Evolutionary conservation across 2,113 vertebrate genomes (phyloP), one percentile per base, ranked within the genome.

Genomic region (Sapayoa aenigma): DNA sequence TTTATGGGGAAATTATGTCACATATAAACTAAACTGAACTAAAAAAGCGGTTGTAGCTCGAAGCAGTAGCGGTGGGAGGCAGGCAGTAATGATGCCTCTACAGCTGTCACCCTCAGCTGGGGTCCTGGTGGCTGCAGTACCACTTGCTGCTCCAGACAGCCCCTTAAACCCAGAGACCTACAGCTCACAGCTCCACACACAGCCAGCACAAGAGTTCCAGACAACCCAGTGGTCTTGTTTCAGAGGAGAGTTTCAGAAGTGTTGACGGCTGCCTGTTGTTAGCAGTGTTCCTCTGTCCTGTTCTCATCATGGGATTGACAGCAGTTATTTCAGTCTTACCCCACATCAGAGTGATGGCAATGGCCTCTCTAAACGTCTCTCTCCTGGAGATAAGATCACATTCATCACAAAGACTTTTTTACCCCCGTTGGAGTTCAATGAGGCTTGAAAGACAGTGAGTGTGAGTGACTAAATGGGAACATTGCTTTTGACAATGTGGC

Each of bases 1-100:
- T 96, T 97, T 82, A 85, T 47, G 80, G 71, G 59, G 65, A 66
- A 93, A 93, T 95, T 41, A 91, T 87, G 84, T 83, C 82, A 30
- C 74, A 41, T 9, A 60, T 35, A 84, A 94, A 90, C 55, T 8
- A 5, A 81, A 31, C 39, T 2, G n/a, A 62, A 31, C 8, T n/a
- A 11, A 76, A 90, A 69, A 37, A 24, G 28, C 1, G 2, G 47
- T 63, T 28, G 79, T 50, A 8, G 81, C 85, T 84, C 22, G 17
- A 68, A 92, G 89, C 78, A 25, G 87, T 35, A 90, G 87, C 78
- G 4, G 95, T 7, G 41, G 94, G 96, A 95, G 95, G 65, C 37
- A 39, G 76, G 68, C 66, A 47, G 42, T 14, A 44, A 77, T 12
- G 91, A 71, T 71, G 75, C 46, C 49, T 74, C 56, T 55, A 2